These are phyloP conservation scores for Ditula angustiorana DNA, from an alignment of 2,888 invertebrate genomes.

Conservation along the genomic window DNA sequence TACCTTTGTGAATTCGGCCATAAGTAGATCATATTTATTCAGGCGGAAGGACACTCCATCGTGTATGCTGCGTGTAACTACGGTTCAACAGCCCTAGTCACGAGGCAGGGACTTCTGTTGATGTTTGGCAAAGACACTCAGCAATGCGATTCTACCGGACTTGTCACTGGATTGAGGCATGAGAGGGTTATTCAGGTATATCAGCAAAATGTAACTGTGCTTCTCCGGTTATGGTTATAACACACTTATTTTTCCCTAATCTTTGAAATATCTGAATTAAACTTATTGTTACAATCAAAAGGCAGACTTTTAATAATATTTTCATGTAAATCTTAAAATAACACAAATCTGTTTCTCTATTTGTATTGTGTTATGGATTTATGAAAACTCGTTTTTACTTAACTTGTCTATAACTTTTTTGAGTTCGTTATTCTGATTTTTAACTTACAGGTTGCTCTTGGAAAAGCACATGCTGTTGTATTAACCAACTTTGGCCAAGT, in stretches of 20 bases:
- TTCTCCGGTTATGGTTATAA: too few relatives aligned
- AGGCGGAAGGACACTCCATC: constrained; percentile 92
- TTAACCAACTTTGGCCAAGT: constrained; percentile 95
- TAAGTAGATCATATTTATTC: too few relatives aligned
- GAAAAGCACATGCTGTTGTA: constrained; percentile 98
- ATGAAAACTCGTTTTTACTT: too few relatives aligned
- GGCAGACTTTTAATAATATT: too few relatives aligned
- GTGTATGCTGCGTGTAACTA: constrained; percentile 96
- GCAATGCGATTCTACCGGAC: constrained; percentile 91
- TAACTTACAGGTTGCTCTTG: constrained; percentile 90
- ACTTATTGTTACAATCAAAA: too few relatives aligned
- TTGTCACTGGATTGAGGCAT: constrained; percentile 90
- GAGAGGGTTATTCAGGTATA: constrained; percentile 87
- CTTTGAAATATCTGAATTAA: too few relatives aligned
- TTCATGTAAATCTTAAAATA: too few relatives aligned
- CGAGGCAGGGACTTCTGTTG: constrained; percentile 94
- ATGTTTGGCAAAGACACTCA: constrained; percentile 98
- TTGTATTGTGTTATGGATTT: too few relatives aligned
- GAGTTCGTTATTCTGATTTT: constrained; percentile 2
- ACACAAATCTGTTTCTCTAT: too few relatives aligned
- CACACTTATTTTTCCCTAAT: too few relatives aligned
- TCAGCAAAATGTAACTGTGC: not conserved
- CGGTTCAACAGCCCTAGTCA: constrained; percentile 96
- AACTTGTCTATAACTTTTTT: not conserved
- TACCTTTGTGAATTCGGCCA: too few relatives aligned